Evolutionary conservation across 1,140 invertebrate species (phyloP), one percentile per base, ranked within the genome.

Genomic region (Pectinophora gossypiella): DNA sequence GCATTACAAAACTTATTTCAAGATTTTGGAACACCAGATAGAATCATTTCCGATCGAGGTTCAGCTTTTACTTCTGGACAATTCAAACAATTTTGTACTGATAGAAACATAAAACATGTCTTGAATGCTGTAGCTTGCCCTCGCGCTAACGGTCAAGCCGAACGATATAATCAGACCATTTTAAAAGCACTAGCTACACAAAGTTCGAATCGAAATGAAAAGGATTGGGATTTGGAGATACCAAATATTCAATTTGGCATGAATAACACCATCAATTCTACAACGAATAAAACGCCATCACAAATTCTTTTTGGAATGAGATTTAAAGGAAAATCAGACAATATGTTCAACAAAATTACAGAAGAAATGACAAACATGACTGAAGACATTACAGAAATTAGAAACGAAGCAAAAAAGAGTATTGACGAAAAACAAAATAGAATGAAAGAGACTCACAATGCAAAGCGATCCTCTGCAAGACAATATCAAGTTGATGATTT

Each of bases 111-210:
- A 3, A 49, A 49, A 13, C 48, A 38, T 21, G 16, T 49, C 10
- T 6, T 21, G 1, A 44, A 44, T 44, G 18, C 42, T 3, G 42
- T 44, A 6, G 45, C 19, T 1, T 20, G 18, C 12, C 49, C 49
- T 16, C n/a, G 46, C 6, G 19, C 46, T 61, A 68, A 64, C 38
- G 61, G 58, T n/a, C 66, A 72, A 32, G 59, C 64, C 0, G 61
- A 73, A 22, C 40, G 70, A 0, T 69, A 61, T 47, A 73, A 73
- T 35, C 48, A 40, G 12, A 66, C 65, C 0, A 54, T 72, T 19
- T 19, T 58, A 20, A 50, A 50, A 12, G 27, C 69, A 0, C 43
- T 78, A 6, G 51, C 65, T 12, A 32, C 27, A 3, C 27, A 32
- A n/a, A 32, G n/a, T 32, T 32, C 6, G 9, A 32, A 32, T 32